Evolutionary conservation across 1,140 invertebrate species (phyloP).

Genomic region (Coelopa frigida): DNA sequence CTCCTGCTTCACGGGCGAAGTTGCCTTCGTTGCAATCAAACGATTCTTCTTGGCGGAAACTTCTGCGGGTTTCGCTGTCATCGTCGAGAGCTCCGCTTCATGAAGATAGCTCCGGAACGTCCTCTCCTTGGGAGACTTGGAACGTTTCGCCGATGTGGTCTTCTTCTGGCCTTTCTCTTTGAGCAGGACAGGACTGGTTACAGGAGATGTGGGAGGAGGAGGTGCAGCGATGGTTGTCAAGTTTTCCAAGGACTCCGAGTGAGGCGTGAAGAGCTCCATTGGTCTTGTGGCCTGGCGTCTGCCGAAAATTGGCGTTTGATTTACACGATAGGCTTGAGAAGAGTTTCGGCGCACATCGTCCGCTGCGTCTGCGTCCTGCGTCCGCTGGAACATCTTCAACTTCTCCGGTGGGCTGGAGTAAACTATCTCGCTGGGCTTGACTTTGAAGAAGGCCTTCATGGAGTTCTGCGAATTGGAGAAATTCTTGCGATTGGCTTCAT

Average conservation of each 20-base stretch:
- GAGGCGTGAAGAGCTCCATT: constrained; percentile 18
- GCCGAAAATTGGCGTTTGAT: constrained; percentile 42
- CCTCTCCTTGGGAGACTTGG: constrained; percentile 4
- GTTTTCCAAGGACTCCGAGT: constrained; percentile 34
- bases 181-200: no score
- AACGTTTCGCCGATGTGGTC: neutral
- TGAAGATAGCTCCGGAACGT: constrained; percentile 13
- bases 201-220: neutral
- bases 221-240: constrained; percentile 10
- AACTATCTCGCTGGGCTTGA: constrained; percentile 9
- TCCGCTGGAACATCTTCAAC: constrained; percentile 37
- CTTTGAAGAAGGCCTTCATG: constrained; percentile 38
- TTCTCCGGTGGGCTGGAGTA: constrained; percentile 29
- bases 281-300: constrained; percentile 17
- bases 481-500: constrained; percentile 32
- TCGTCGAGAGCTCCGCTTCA: constrained; percentile 1
- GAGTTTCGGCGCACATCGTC: neutral
- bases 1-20: neutral
- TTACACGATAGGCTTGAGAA: constrained; percentile 28
- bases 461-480: constrained; percentile 32
- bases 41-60: no score
- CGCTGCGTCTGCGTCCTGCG: constrained; percentile 26
- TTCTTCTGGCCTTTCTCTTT: neutral
- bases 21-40: neutral
- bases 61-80: no score